Evolutionary conservation across 1,140 invertebrate genomes (phyloP).

Genomic region (Latrodectus geometricus): DNA sequence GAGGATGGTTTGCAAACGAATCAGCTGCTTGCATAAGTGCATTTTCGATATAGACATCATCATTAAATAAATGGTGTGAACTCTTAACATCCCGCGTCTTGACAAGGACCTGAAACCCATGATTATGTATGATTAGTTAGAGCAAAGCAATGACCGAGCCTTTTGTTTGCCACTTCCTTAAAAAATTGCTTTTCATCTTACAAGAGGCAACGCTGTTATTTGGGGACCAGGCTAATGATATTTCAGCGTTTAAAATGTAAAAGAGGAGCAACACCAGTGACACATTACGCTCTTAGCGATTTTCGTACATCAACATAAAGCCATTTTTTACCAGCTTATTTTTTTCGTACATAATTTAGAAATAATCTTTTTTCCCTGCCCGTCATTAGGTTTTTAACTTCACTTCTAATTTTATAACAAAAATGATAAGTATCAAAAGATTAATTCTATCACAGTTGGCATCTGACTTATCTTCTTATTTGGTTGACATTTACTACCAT

Average conservation of each 20-base stretch:
- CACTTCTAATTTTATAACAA: constrained; percentile 26
- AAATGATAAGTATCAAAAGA: constrained; percentile 35
- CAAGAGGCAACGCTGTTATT: constrained; percentile 53
- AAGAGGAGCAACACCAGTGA: constrained; percentile 54
- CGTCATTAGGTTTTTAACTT: constrained; percentile 6
- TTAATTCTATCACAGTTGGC: constrained; percentile 8
- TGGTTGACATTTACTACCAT: background rate
- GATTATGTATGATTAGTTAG: constrained; percentile 60
- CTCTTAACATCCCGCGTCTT: constrained; percentile 54
- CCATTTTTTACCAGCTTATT: constrained; percentile 9
- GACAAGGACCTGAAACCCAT: constrained; percentile 54
- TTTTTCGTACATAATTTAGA: constrained; percentile 5
- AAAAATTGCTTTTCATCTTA: constrained; percentile 53
- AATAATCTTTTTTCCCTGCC: background rate
- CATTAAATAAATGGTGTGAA: constrained; percentile 63
- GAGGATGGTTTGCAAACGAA: constrained; percentile 18
- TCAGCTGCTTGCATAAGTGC: constrained; percentile 31
- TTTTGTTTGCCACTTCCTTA: constrained; percentile 33
- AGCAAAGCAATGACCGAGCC: constrained; percentile 55
- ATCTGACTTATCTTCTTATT: constrained; percentile 11
- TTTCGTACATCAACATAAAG: constrained; percentile 49
- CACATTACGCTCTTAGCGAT: constrained; percentile 54
- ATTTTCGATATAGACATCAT: constrained; percentile 61
- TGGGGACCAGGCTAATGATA: constrained; percentile 48
- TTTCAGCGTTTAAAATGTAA: constrained; percentile 51